Evolutionary conservation across 2,797 vertebrate genomes (phyloP), one percentile per base, ranked within the genome.

Genomic region (Danio kyathit): DNA sequence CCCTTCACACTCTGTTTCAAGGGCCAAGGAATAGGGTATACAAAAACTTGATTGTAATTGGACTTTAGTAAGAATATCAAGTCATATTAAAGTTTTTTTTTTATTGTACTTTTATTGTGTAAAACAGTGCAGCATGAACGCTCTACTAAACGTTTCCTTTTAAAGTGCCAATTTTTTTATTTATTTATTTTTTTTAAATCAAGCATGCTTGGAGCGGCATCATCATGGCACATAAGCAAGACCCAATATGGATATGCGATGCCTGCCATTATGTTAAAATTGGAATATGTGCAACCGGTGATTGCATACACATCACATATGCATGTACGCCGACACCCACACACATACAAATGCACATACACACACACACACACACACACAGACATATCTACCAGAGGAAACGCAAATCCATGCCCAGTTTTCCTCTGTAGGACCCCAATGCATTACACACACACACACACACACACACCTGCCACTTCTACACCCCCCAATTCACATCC

Each of bases 401-500:
- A 85, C 83, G 86, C 40, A 85, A 72, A 76, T 85, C 86, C 89
- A 76, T 85, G 88, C 81, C 74, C 67, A 66, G 74, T 77, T 80
- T 84, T 70, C 14, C 57, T 80, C 57, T 49, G 38, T 81, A 79
- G 73, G 60, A 71, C 56, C 66, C 21, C 21, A 74, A 43, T 69
- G 65, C 57, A 74, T 64, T n/a, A 6, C 29, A 54, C 63, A 80
- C 76, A 70, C 29, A 10, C 54, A 11, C 43, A 38, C 67, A 63
- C 38, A 73, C 60, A 57, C 84, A 80, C 80, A 75, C 73, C 41
- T 69, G 65, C 76, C 21, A 17, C 61, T 44, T 56, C 43, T 54
- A 49, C 70, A 89, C 77, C 87, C 82, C 88, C 83, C 51, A 86
- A 88, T 89, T 84, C 86, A 86, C 86, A 88, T 88, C 80, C 87